Conservation (phyloP, 1,140 invertebrate species). For the Phymorhynchus buccinoides region DNA sequence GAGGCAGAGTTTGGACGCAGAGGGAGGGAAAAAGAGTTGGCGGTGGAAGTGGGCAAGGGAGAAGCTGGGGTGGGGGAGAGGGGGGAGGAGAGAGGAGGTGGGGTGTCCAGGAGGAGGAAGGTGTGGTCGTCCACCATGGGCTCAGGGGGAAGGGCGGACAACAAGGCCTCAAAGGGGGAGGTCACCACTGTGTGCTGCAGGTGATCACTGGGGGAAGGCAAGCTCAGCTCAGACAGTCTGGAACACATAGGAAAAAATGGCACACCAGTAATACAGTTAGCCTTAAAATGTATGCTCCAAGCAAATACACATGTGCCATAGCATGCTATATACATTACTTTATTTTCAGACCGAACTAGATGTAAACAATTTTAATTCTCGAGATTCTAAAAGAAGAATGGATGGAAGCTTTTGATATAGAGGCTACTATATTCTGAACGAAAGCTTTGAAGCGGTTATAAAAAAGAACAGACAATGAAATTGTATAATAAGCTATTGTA, state of each 20-base stretch:
- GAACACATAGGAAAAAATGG: no score
- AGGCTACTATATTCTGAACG: no score
- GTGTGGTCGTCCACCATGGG: slow-evolving; percentile 31
- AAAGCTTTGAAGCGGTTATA: no score
- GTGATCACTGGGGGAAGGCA: slow-evolving; percentile 29
- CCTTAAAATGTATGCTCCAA: no score
- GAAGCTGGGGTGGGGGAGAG: background rate
- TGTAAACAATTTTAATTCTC: no score
- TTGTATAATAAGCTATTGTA: no score
- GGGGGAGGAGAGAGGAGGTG: background rate
- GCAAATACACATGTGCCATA: no score
- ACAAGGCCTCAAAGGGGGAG: background rate
- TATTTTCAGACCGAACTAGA: no score
- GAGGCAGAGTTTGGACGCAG: background rate
- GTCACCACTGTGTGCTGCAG: background rate
- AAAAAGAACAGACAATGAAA: no score
- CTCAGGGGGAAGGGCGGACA: background rate
- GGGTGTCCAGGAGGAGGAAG: background rate
- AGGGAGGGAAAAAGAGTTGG: background rate
- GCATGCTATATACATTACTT: background rate
- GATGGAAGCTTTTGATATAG: no score
- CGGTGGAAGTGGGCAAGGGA: background rate
- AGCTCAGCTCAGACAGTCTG: slow-evolving; percentile 18
- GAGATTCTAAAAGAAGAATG: no score
- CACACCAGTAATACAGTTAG: no score